phyloP scores from a whole-genome alignment of 2,797 vertebrate genomes.

The Acridotheres tristis region DNA sequence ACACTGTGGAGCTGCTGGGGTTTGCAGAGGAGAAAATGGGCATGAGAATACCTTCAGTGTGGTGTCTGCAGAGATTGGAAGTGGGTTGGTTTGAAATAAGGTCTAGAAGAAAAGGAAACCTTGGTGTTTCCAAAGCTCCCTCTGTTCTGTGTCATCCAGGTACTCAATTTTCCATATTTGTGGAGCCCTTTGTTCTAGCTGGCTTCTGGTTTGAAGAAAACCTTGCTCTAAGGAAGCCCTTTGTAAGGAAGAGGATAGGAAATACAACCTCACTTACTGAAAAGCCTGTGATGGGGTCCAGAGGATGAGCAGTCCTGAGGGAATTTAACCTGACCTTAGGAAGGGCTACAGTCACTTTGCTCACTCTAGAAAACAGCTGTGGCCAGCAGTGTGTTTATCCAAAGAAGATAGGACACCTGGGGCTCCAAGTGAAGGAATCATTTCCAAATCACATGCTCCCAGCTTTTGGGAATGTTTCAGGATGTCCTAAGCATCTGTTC shows the following conservation, averaged over 20 bases:
- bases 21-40: neutral
- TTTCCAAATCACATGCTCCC: neutral
- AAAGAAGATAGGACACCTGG: neutral
- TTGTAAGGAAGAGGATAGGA: neutral
- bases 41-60: neutral
- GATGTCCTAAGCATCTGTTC: conserved; percentile 8
- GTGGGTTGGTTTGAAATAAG: neutral
- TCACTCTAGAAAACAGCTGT: neutral
- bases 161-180: neutral
- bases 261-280: neutral
- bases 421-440: neutral
- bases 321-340: neutral
- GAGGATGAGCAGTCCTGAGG: neutral
- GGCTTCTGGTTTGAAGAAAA: neutral
- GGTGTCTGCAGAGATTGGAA: neutral
- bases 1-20: neutral
- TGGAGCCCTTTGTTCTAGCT: neutral
- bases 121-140: neutral
- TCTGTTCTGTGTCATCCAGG: neutral
- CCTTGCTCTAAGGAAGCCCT: neutral
- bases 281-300: neutral
- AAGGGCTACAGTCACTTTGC: neutral
- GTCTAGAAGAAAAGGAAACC: neutral
- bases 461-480: neutral
- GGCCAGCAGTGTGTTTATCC: neutral